phyloP scores from a whole-genome alignment of 2,797 vertebrate genomes.

The Ispidina picta region DNA sequence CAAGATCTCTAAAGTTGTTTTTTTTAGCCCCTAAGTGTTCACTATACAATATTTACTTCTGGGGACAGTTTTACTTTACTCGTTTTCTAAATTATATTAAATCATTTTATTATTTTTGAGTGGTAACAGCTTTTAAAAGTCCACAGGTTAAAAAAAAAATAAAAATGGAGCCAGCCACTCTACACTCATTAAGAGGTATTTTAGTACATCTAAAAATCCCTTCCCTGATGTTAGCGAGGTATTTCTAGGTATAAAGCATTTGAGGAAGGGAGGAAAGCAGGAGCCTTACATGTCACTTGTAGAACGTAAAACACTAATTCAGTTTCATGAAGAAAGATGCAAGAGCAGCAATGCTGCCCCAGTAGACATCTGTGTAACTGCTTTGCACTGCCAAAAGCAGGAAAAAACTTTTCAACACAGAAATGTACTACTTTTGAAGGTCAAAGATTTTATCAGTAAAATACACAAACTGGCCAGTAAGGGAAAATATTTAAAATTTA shows the following conservation, averaged over 20 bases:
- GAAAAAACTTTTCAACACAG: background rate
- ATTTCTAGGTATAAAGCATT: background rate
- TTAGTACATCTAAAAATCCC: background rate
- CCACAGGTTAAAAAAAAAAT: background rate
- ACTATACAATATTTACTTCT: background rate
- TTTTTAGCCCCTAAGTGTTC: background rate
- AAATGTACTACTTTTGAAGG: background rate
- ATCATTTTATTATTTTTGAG: background rate
- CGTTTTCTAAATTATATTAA: background rate
- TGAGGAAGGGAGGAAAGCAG: background rate
- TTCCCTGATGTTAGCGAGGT: background rate
- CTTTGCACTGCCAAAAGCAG: background rate
- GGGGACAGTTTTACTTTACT: background rate
- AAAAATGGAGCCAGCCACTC: background rate
- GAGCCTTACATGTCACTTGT: background rate
- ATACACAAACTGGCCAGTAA: background rate
- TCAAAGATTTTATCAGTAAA: background rate
- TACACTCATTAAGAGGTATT: background rate
- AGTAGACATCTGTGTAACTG: background rate
- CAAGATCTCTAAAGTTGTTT: background rate
- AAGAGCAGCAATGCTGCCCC: background rate
- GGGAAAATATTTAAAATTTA: slow-evolving; percentile 6
- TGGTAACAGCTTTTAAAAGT: background rate
- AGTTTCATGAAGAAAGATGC: background rate
- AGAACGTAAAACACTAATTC: background rate